Conservation (phyloP, 2,797 vertebrate genomes). For the Brotula barbata region DNA sequence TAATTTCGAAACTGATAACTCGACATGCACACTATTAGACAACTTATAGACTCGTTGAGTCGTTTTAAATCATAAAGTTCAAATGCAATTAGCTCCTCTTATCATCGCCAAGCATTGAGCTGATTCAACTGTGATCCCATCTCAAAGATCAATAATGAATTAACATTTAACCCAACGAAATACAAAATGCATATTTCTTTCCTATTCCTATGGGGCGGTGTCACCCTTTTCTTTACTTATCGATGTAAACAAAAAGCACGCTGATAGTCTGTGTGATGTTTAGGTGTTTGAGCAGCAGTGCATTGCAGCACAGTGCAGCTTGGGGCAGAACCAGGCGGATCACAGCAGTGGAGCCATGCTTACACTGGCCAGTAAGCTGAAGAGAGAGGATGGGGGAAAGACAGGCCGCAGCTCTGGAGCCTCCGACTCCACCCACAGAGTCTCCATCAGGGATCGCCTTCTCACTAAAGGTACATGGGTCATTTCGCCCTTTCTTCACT, state of each 20-base stretch:
- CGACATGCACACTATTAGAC: neutral
- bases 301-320: slow-evolving; percentile 29
- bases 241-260: too few relatives aligned
- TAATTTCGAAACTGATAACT: neutral
- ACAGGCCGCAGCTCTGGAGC: slow-evolving; percentile 81
- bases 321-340: slow-evolving; percentile 43
- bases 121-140: neutral
- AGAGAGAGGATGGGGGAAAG: slow-evolving; percentile 90
- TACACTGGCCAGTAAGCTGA: slow-evolving; percentile 93
- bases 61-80: neutral
- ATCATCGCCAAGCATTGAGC: slow-evolving; percentile 6
- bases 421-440: slow-evolving; percentile 87
- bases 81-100: slow-evolving; percentile 1
- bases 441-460: slow-evolving; percentile 93
- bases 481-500: neutral
- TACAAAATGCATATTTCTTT: too few relatives aligned
- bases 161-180: too few relatives aligned
- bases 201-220: too few relatives aligned
- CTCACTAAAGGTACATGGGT: slow-evolving; percentile 91
- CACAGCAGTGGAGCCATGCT: slow-evolving; percentile 84
- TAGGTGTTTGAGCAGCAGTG: slow-evolving; percentile 55
- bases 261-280: slow-evolving; percentile 15
- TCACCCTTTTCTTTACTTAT: too few relatives aligned
- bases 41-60: neutral
- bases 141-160: too few relatives aligned